phyloP scores from a whole-genome alignment of 1,140 invertebrate species.

The Ostrea denselamellosa region DNA sequence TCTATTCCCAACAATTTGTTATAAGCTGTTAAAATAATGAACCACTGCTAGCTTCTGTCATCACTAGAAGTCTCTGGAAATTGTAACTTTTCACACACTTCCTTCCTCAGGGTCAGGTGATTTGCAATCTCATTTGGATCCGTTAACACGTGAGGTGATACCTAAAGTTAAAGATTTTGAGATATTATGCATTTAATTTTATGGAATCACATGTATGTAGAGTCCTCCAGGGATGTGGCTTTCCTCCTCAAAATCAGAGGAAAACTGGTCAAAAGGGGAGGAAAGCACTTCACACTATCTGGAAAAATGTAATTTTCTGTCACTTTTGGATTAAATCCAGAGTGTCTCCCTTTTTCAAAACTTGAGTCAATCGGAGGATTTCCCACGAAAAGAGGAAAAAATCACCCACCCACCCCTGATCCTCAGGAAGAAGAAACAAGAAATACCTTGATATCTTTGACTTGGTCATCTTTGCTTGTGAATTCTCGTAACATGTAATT shows the following conservation, averaged over 20 bases:
- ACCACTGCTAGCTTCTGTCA: slow-evolving; percentile 10
- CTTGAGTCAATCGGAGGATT: no score
- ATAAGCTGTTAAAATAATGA: neutral
- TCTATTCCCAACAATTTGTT: neutral
- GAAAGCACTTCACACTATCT: neutral
- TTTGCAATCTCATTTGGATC: slow-evolving; percentile 76
- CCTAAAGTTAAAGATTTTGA: slow-evolving; percentile 57
- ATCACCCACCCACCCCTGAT: no score
- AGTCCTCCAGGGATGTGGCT: neutral
- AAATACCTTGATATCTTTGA: slow-evolving; percentile 73
- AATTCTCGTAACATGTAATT: slow-evolving; percentile 78
- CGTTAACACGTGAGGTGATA: slow-evolving; percentile 65
- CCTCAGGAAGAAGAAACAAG: no score
- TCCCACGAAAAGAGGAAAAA: no score
- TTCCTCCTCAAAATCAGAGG: no score
- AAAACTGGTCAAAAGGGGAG: no score
- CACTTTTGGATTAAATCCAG: neutral
- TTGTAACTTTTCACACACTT: slow-evolving; percentile 74
- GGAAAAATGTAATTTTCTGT: neutral
- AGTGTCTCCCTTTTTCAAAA: neutral
- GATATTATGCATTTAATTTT: neutral
- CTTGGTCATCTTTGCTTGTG: slow-evolving; percentile 72
- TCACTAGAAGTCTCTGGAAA: slow-evolving; percentile 59
- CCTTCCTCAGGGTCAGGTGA: slow-evolving; percentile 67
- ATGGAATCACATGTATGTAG: neutral